Conservation (phyloP, 2,888 invertebrate species). For the Scotopteryx bipunctaria region DNA sequence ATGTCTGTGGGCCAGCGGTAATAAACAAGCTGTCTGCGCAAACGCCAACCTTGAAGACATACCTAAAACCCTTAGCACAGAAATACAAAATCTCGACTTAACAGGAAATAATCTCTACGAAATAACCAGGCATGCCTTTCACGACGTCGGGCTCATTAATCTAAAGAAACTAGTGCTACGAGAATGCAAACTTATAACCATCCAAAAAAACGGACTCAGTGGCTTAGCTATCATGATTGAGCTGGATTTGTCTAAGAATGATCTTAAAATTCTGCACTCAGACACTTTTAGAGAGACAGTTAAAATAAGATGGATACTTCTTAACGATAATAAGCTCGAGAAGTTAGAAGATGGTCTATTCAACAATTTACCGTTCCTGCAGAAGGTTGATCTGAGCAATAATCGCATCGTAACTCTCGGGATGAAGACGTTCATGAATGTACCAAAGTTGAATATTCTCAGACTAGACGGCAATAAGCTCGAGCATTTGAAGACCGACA, state of each 20-base stretch:
- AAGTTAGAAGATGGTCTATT: slow-evolving; percentile 90
- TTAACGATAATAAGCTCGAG: slow-evolving; percentile 90
- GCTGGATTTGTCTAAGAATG: slow-evolving; percentile 91
- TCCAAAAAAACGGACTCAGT: slow-evolving; percentile 90
- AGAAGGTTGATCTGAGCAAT: slow-evolving; percentile 89
- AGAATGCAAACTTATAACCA: slow-evolving; percentile 88
- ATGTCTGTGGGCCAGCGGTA: slow-evolving; percentile 94
- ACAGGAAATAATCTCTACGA: slow-evolving; percentile 87
- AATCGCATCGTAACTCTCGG: slow-evolving; percentile 89
- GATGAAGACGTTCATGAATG: slow-evolving; percentile 87
- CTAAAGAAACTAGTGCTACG: slow-evolving; percentile 90
- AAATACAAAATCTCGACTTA: slow-evolving; percentile 88
- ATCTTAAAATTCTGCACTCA: slow-evolving; percentile 85
- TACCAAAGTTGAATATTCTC: slow-evolving; percentile 87
- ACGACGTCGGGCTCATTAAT: slow-evolving; percentile 87
- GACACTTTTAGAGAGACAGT: slow-evolving; percentile 88
- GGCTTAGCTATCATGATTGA: slow-evolving; percentile 91
- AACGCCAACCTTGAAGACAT: slow-evolving; percentile 86
- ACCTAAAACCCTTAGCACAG: slow-evolving; percentile 88
- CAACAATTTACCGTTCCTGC: slow-evolving; percentile 87
- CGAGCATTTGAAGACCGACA: slow-evolving; percentile 85
- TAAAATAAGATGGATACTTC: slow-evolving; percentile 87
- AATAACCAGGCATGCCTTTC: slow-evolving; percentile 87
- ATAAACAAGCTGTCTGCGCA: slow-evolving; percentile 92
- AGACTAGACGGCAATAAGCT: slow-evolving; percentile 89